phyloP scores from a whole-genome alignment of 2,888 invertebrate species.

The Drosophila algonquin region DNA sequence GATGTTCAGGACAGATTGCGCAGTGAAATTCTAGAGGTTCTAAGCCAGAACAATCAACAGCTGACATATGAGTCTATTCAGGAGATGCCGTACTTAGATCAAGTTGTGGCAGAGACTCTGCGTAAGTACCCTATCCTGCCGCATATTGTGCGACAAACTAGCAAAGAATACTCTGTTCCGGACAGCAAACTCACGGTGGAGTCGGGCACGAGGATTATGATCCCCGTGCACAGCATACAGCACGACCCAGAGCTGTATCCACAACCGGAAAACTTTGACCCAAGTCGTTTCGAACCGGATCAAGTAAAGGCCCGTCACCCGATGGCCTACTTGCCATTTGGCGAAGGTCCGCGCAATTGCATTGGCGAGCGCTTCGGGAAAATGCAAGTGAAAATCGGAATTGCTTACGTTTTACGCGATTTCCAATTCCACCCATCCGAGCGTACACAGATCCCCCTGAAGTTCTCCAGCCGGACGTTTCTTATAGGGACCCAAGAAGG shows the following conservation, averaged over 20 bases:
- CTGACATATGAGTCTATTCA: slow-evolving; percentile 84
- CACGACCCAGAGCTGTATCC: slow-evolving; percentile 84
- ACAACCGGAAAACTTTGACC: slow-evolving; percentile 86
- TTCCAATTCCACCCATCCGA: slow-evolving; percentile 57
- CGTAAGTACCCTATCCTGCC: slow-evolving; percentile 85
- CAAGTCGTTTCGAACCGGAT: slow-evolving; percentile 86
- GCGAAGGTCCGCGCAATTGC: slow-evolving; percentile 81
- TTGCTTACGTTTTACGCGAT: slow-evolving; percentile 59
- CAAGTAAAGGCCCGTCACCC: slow-evolving; percentile 85
- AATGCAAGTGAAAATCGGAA: slow-evolving; percentile 76
- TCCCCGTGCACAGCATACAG: slow-evolving; percentile 85
- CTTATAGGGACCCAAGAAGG: slow-evolving; percentile 38
- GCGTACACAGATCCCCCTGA: slow-evolving; percentile 48
- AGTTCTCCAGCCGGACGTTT: slow-evolving; percentile 37
- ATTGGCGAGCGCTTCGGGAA: slow-evolving; percentile 81
- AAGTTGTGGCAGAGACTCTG: slow-evolving; percentile 85
- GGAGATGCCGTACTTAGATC: slow-evolving; percentile 85
- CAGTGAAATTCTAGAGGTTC: slow-evolving; percentile 82
- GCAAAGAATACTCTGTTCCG: slow-evolving; percentile 84
- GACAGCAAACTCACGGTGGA: slow-evolving; percentile 84
- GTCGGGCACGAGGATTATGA: slow-evolving; percentile 64
- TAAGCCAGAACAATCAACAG: slow-evolving; percentile 78
- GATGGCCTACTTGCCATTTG: slow-evolving; percentile 79
- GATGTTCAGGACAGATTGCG: slow-evolving; percentile 84
- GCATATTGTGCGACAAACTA: slow-evolving; percentile 84